phyloP scores from a whole-genome alignment of 1,140 invertebrate genomes.

The Ceratina calcarata region DNA sequence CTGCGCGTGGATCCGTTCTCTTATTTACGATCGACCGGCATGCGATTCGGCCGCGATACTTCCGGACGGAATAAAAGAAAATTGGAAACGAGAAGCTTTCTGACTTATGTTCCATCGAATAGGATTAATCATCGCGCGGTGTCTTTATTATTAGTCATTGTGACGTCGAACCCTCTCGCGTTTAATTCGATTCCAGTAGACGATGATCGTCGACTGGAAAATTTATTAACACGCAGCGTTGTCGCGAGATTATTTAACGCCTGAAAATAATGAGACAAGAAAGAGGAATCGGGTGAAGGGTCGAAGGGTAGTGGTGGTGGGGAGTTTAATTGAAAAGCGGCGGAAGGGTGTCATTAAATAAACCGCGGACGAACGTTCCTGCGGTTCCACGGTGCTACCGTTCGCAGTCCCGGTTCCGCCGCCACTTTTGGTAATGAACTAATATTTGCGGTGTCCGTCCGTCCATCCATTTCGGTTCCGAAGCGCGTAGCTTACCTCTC shows the following conservation, averaged over 20 bases:
- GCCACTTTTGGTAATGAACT: conserved; percentile 81
- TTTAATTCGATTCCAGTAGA: too few species aligned
- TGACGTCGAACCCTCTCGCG: too few species aligned
- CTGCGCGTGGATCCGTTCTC: conserved; percentile 45
- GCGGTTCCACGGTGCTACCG: conserved; percentile 65
- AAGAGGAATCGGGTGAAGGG: not conserved
- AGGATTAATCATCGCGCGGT: too few species aligned
- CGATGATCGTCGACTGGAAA: too few species aligned
- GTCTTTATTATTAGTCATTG: too few species aligned
- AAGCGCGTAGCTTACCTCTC: conserved; percentile 44
- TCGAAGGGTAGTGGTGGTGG: not conserved
- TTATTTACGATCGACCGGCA: conserved; percentile 72
- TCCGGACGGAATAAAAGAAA: conserved; percentile 20
- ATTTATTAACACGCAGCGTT: too few species aligned
- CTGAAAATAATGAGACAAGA: not conserved
- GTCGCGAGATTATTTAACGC: too few species aligned
- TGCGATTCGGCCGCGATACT: conserved; percentile 65
- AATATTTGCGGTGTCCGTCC: conserved; percentile 78
- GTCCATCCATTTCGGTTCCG: too few species aligned
- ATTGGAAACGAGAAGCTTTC: too few species aligned
- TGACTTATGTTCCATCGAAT: too few species aligned
- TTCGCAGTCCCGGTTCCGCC: conserved; percentile 66
- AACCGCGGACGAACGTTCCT: conserved; percentile 69
- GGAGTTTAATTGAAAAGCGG: conserved; percentile 62
- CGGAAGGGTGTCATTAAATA: conserved; percentile 72